Percentiles rank a stretch among this genome's conserved stretches.
These are phyloP conservation scores for Tachyglossus aculeatus DNA, from an alignment of 2,797 vertebrate genomes.

Conservation along the genomic window DNA sequence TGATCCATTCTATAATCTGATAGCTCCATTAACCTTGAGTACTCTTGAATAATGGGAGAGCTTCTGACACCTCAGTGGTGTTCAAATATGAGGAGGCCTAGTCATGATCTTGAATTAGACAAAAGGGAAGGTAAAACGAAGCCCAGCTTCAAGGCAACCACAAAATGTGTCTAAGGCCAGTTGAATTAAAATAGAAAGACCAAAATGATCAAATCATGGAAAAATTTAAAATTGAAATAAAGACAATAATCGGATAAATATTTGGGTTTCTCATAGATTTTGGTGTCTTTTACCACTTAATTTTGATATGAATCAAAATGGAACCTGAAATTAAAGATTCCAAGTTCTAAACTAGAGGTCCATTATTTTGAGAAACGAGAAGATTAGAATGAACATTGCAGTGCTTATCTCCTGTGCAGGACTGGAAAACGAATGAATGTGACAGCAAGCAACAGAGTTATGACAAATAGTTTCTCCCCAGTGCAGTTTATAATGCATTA, in stretches of 20 bases:
- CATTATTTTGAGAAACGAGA: background rate
- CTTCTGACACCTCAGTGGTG: too few species aligned
- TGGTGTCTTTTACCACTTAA: constrained; percentile 3
- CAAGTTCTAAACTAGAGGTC: constrained; percentile 2
- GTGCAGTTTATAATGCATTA: background rate
- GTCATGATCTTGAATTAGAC: too few species aligned
- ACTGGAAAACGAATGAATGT: background rate
- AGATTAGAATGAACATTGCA: background rate
- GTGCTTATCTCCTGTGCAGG: background rate
- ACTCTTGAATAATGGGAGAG: too few species aligned
- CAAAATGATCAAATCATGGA: too few species aligned
- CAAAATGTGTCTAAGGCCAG: too few species aligned
- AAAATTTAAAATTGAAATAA: constrained; percentile 14
- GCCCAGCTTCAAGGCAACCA: too few species aligned
- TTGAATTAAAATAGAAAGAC: too few species aligned
- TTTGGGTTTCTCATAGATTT: background rate
- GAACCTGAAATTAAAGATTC: background rate
- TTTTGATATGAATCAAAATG: background rate
- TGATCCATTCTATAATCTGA: too few species aligned
- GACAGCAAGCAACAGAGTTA: background rate
- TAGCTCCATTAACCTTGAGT: too few species aligned
- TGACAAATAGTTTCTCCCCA: background rate
- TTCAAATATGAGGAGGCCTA: too few species aligned
- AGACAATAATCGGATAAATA: background rate
- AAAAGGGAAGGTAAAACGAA: too few species aligned